Base-by-base conservation (phyloP, 2,888 invertebrate genomes). In the Perizoma flavofasciatum region DNA sequence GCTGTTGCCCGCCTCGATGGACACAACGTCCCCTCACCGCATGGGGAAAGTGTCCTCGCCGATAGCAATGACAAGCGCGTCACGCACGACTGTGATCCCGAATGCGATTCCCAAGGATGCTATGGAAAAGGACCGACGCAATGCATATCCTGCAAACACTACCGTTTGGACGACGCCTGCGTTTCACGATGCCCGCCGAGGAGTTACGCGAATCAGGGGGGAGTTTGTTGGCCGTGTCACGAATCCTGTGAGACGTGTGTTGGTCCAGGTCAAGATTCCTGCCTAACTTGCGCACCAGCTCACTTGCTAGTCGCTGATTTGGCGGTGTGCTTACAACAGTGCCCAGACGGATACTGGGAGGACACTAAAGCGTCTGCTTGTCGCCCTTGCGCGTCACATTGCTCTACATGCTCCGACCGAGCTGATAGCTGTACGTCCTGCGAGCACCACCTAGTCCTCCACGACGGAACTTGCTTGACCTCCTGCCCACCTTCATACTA, bases 191-290 rank as follows among this genome's bases (percentile, higher is more conserved):
- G 97, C 79, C 97, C 97, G 6, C 96, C 96, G 9, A 93, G 97
- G 71, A 97, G 96, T 76, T 97, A 95, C 74, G 95, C 96, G 0
- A 96, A 96, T 78, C 95, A 95, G 73, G 95, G 95, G 45, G 96
- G 95, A 46, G 94, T 95, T 32, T 98, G 97, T 75, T 96, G 96
- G 94, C 96, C 96, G 0, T 98, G 98, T 74, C 97, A 97, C 78
- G 96, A 97, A 78, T 96, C 97, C 9, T 98, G 98, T 77, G 96
- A 96, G 80, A 97, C 96, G 10, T 98, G 98, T 75, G 96, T 96
- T 33, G 98, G 97, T 6, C 95, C 97, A 4, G 96, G 97, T 8
- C 96, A 96, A 79, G 96, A 97, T 79, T 96, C 96, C 55, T 97
- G 97, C 77, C 89, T 97, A 47, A 95, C 96, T 3, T 97, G 97